Evolutionary conservation across 2,797 vertebrate species (phyloP), one percentile per base, ranked within the genome.

Genomic region (Macroramphosus scolopax): DNA sequence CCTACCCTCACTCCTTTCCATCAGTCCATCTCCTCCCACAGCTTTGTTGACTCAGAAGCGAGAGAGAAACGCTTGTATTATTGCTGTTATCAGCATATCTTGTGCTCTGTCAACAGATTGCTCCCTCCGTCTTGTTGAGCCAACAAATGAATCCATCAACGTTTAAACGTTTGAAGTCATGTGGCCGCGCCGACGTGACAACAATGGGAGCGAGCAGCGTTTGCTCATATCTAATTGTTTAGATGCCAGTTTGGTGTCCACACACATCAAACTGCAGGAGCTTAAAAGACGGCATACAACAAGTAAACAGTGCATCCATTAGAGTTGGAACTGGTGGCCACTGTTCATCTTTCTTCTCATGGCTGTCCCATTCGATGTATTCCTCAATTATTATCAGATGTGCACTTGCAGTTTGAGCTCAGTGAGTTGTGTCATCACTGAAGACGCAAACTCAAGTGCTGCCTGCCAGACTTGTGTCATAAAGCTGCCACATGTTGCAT

Each of bases 91-190:
- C 60, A 54, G 40, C 17, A 5, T 13, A 47, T 55, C 48, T 34
- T 38, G 22, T 58, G 48, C 53, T 54, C 30, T 20, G 63, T 73
- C 63, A 75, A 72, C 72, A 81, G 46, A 38, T 20, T 24, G n/a
- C 31, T 22, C n/a, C 29, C 16, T 1, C n/a, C 0, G 17, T 42
- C 32, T 55, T 52, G 44, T 64, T 50, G 54, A 46, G 40, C 38
- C 53, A 57, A 65, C 60, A 46, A 1, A 32, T 53, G 41, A 41
- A 44, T 49, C 40, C 18, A 46, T 14, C 53, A 51, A 35, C 57
- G 47, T 8, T 0, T n/a, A 16, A 31, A 39, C 14, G 6, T 56
- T 72, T 72, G 30, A 73, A 33, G 59, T 59, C 49, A 35, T 8
- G 20, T 6, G 26, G 10, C 17, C 7, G 13, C 1, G 9, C 43